Base-by-base conservation (phyloP, 1,140 invertebrate genomes). In the Aporrectodea caliginosa region DNA sequence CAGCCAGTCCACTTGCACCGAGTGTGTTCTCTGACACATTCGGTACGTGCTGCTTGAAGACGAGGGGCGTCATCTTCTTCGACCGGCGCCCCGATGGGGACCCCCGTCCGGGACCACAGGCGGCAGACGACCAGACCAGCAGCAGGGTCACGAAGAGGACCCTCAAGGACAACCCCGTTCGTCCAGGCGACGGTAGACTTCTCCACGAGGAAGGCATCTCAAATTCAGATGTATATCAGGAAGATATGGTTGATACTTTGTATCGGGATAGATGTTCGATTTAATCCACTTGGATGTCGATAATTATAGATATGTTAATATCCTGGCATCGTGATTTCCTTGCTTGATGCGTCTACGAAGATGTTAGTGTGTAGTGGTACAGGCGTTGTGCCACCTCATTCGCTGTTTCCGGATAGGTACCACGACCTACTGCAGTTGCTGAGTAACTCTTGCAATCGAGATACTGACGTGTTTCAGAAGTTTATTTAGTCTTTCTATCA, bases 11-110 rank as follows among this genome's bases (percentile, higher is more conserved):
- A 84, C 94, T 94, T 69, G 95, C 96, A 0, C 93, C 92, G 43
- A 95, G 89, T n/a, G 93, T 94, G 86, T 95, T 94, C 89, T 98
- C 96, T 82, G 93, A 93, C 83, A 96, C 92, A 90, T 98, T 98
- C 71, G 96, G 96, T 85, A 96, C 93, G 89, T 97, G 95, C 89
- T 98, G 95, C 86, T 96, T 95, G 89, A 95, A 95, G 77, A 97
- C 95, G 80, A 98, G 90, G 75, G 95, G 95, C 29, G 93, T 95
- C 75, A 95, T 91, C 88, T 96, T 97, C 82, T 93, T 91, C 73
- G 90, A 90, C 75, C 92, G 89, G 78, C 93, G 91, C 27, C 35
- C 35, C 43, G 43, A 58, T 6, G 43, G 43, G 79, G 92, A 92
- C 78, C 94, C 94, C 82, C 95, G 90, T 80, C 95, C 94, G 22